These are phyloP conservation scores for Cheilinus undulatus DNA, from an alignment of 2,113 vertebrate species.

Conservation along the genomic window DNA sequence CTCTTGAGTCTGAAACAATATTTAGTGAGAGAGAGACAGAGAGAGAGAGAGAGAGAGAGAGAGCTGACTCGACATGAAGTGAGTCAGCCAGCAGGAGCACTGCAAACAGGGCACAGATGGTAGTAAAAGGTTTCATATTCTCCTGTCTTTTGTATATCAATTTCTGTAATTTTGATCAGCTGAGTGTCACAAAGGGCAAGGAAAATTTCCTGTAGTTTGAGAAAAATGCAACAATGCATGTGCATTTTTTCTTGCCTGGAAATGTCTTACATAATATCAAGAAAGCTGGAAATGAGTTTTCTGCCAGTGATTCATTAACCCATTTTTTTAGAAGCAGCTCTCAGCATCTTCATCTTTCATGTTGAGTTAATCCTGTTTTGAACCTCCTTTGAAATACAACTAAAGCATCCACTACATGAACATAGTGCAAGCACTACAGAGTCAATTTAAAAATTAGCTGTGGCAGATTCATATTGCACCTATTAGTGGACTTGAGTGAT, in stretches of 20 bases:
- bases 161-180: constrained; percentile 18
- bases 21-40: constrained; percentile 59
- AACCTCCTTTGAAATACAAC: no score
- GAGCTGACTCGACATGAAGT: constrained; percentile 70
- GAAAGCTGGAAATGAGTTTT: not conserved
- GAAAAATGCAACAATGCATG: not conserved
- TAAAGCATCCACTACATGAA: no score
- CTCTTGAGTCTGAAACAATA: constrained; percentile 81
- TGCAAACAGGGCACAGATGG: constrained; percentile 59
- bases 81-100: constrained; percentile 66
- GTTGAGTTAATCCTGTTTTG: no score
- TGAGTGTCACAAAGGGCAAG: constrained; percentile 12
- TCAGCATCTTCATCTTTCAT: no score
- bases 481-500: no score
- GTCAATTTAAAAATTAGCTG: no score
- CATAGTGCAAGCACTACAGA: no score
- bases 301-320: no score
- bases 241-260: not conserved
- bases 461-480: no score
- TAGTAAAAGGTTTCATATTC: constrained; percentile 30
- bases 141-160: constrained; percentile 34
- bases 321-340: no score
- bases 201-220: not conserved
- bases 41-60: constrained; percentile 41
- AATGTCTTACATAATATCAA: not conserved